Conservation (phyloP, 2,797 vertebrate species). For the Sternarchorhynchus goeldii region DNA sequence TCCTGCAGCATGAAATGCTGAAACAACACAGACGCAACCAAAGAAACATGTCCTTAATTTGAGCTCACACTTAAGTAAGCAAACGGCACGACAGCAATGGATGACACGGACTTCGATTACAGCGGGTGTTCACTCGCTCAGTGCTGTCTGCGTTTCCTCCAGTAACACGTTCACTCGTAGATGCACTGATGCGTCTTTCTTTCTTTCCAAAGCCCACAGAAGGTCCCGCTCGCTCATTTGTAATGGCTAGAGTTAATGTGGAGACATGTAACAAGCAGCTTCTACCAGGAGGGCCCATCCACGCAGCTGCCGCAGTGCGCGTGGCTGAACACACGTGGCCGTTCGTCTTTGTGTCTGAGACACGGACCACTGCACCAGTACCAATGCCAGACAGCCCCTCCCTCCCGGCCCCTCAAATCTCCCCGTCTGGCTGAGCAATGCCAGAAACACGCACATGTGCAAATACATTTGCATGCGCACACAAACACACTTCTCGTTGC, state of each 20-base stretch:
- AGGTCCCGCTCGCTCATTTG: no score
- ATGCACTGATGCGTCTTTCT: neutral
- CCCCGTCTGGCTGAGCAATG: slow-evolving; percentile 51
- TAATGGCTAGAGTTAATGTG: no score
- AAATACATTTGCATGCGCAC: no score
- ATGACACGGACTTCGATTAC: no score
- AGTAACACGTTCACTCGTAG: neutral
- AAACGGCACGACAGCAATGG: no score
- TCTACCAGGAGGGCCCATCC: neutral
- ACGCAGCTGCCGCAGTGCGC: neutral
- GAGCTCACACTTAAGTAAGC: no score
- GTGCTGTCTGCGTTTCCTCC: neutral
- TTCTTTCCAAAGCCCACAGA: no score
- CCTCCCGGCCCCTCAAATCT: slow-evolving; percentile 14
- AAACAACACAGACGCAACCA: no score
- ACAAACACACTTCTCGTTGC: neutral
- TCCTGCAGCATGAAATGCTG: no score
- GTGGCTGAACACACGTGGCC: slow-evolving; percentile 28
- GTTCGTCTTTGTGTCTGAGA: slow-evolving; percentile 51
- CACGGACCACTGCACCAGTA: slow-evolving; percentile 31
- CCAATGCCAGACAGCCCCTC: slow-evolving; percentile 9
- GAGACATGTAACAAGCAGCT: neutral
- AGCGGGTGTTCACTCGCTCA: neutral
- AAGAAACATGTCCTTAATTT: no score
- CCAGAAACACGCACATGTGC: slow-evolving; percentile 17